Evolutionary conservation across 2,797 vertebrate species (phyloP).

Genomic region (Gambelia wislizenii): DNA sequence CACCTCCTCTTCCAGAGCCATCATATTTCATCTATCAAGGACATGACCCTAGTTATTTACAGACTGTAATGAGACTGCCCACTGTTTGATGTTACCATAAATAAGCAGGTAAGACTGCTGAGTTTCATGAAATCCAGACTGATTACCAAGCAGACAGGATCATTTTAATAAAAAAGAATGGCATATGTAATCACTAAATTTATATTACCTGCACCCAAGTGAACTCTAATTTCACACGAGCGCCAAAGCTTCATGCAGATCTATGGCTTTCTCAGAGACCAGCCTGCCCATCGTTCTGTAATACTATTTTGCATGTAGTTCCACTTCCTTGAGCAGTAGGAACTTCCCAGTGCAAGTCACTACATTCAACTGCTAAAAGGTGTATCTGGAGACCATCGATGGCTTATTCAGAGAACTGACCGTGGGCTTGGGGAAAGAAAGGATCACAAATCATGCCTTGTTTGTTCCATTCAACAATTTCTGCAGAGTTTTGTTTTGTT

Average conservation of each 20-base stretch:
- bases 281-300: not conserved
- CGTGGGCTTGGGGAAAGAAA: not conserved
- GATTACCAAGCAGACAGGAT: conserved; percentile 77
- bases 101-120: conserved; percentile 85
- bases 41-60: conserved; percentile 88
- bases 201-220: conserved; percentile 62
- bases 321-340: not conserved
- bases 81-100: conserved; percentile 85
- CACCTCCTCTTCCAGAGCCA: conserved; percentile 61
- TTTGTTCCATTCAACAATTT: not conserved
- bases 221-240: conserved; percentile 52
- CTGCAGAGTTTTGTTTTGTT: not conserved
- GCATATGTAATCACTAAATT: conserved; percentile 73
- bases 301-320: not conserved
- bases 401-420: not conserved
- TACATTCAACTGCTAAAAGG: not conserved
- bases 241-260: conserved; percentile 12
- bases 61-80: conserved; percentile 87
- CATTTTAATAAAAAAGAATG: conserved; percentile 82
- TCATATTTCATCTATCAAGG: conserved; percentile 88
- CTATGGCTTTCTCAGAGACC: conserved; percentile 8
- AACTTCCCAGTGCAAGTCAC: not conserved
- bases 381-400: not conserved
- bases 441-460: not conserved
- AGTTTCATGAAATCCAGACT: conserved; percentile 73